These are phyloP conservation scores for Andricus grossulariae DNA, from an alignment of 1,140 invertebrate genomes.

Conservation along the genomic window DNA sequence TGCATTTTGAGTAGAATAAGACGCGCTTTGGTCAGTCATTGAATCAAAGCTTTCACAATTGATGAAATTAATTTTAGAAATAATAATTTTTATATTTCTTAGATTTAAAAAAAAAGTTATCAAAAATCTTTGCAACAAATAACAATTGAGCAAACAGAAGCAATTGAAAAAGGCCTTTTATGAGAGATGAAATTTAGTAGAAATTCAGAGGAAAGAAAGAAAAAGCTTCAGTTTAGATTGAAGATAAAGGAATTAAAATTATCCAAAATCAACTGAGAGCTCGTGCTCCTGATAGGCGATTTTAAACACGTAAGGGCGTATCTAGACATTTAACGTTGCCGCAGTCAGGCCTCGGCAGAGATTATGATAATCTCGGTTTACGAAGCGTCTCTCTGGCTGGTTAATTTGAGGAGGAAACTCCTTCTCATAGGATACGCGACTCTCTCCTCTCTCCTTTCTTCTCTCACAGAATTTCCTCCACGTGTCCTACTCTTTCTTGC, in stretches of 20 bases:
- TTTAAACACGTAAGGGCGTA: slow-evolving; percentile 63
- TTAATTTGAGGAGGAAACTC: slow-evolving; percentile 75
- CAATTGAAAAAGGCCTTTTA: no score
- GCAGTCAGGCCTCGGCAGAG: slow-evolving; percentile 72
- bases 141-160: no score
- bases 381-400: slow-evolving; percentile 69
- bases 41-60: no score
- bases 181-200: no score
- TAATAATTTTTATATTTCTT: no score
- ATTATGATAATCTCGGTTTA: slow-evolving; percentile 77
- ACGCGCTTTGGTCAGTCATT: no score
- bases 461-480: slow-evolving; percentile 45
- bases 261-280: neutral
- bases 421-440: slow-evolving; percentile 60
- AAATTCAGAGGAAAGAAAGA: no score
- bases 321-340: slow-evolving; percentile 73
- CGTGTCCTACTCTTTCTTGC: neutral
- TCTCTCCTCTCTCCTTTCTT: slow-evolving; percentile 43
- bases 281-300: neutral
- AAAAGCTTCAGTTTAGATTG: no score
- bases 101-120: no score
- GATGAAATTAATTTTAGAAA: no score
- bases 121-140: no score
- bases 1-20: no score
- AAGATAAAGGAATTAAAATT: neutral